These are phyloP conservation scores for Eupeodes latifasciatus DNA, from an alignment of 2,888 invertebrate genomes.

Conservation along the genomic window DNA sequence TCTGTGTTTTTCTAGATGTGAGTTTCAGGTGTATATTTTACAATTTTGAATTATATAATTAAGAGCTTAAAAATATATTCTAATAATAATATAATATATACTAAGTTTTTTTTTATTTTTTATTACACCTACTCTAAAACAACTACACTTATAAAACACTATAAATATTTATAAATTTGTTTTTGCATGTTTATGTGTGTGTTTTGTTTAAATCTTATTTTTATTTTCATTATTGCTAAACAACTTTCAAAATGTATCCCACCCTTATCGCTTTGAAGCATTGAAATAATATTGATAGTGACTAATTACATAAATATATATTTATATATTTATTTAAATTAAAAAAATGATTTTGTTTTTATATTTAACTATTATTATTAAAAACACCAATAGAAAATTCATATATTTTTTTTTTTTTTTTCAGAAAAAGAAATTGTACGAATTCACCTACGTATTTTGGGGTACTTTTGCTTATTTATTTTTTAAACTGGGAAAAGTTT, in stretches of 20 bases:
- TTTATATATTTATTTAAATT: constrained; percentile 33
- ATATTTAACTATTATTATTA: constrained; percentile 49
- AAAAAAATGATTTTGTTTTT: constrained; percentile 41
- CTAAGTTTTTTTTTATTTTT: constrained; percentile 63
- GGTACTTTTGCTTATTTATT: constrained; percentile 46
- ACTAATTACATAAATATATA: constrained; percentile 49
- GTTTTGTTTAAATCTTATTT: constrained; percentile 19
- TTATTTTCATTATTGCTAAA: constrained; percentile 68
- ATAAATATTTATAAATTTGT: constrained; percentile 70
- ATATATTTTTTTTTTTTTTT: constrained; percentile 30
- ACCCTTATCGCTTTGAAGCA: constrained; percentile 52
- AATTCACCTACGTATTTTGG: constrained; percentile 69
- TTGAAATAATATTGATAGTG: constrained; percentile 53
- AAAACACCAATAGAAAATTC: constrained; percentile 72
- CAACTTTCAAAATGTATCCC: constrained; percentile 59
- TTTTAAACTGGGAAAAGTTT: constrained; percentile 53
- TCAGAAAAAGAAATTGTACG: constrained; percentile 68
- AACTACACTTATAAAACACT: constrained; percentile 77
- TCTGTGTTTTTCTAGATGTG: constrained; percentile 52
- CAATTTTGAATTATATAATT: constrained; percentile 67
- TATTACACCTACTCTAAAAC: constrained; percentile 76
- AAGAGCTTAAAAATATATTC: constrained; percentile 72
- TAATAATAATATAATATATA: constrained; percentile 47
- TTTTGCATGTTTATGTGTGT: constrained; percentile 57
- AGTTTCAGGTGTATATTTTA: constrained; percentile 80